Evolutionary conservation across 2,113 vertebrate genomes (phyloP), one percentile per base, ranked within the genome.

Genomic region (Hippopotamus amphibius): DNA sequence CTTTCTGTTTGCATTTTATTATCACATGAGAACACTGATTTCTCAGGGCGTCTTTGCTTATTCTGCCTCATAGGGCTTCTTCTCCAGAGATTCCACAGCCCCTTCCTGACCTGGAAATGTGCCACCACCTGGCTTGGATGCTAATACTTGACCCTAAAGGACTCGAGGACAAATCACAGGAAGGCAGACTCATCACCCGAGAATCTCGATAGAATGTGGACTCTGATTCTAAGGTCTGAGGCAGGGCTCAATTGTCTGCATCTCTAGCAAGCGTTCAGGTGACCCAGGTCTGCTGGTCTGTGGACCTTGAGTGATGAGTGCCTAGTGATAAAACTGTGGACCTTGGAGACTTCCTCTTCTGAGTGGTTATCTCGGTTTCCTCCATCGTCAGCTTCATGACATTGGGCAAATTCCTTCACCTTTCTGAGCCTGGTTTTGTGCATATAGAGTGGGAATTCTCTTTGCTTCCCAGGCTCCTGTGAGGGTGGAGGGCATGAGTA

Each of bases 291-390:
- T 17, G 17, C 28, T 65, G 19, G 37, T 11, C 28, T 16, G 8
- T 12, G 2, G 55, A 9, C 3, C 17, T 24, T 46, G 57, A 30
- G 22, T 41, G 28, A 41, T 33, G 28, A 9, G 6, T 5, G 2
- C 21, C 21, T n/a, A 11, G 6, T 1, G 0, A 12, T 53, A 66
- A 43, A 50, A 17, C 19, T 1, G 1, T 16, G 33, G 22, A 3
- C 19, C 26, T 90, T 26, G 19, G 5, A 88, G 22, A 3, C 26
- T 37, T 21, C 16, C 6, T 24, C 9, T 17, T 3, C 28, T 53
- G 43, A 24, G 14, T 0, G 11, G 26, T 24, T 53, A 24, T 16
- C 33, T 83, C 41, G 0, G 15, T 76, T 94, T 55, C 14, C 46
- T 82, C 66, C 46, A 10, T 26, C 2, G 3, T 61, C 59, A 79